Evolutionary conservation across 2,797 vertebrate species (phyloP).

Genomic region (Aeoliscus strigatus): DNA sequence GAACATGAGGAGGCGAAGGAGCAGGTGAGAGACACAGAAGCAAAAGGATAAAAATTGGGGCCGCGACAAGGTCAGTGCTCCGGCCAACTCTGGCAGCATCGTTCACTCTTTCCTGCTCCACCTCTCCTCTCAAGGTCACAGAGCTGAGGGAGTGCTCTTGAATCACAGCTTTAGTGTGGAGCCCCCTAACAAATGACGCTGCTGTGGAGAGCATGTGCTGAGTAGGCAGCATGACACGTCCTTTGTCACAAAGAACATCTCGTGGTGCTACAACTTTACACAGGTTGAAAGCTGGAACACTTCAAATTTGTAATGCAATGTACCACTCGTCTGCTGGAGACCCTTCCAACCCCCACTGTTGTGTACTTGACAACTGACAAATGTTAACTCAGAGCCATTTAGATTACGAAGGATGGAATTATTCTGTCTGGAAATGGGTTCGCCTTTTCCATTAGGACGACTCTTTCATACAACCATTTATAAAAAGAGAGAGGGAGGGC

Average conservation of each 20-base stretch:
- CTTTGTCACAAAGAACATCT: constrained; percentile 29
- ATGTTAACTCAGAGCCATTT: constrained; percentile 75
- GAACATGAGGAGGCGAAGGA: neutral
- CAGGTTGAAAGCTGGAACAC: constrained; percentile 45
- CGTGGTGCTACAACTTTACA: constrained; percentile 44
- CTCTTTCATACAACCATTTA: constrained; percentile 74
- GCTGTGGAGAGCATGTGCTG: constrained; percentile 44
- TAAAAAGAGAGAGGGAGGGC: constrained; percentile 44
- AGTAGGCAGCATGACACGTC: constrained; percentile 50
- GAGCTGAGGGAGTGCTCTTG: constrained; percentile 55
- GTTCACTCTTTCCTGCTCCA: constrained; percentile 67
- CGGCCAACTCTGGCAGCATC: constrained; percentile 61
- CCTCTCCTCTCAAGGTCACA: constrained; percentile 68
- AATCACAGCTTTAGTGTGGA: constrained; percentile 46
- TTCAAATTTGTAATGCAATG: constrained; percentile 61
- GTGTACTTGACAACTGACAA: constrained; percentile 73
- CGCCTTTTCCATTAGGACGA: constrained; percentile 75
- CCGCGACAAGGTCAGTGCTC: constrained; percentile 63
- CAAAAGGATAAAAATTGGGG: constrained; percentile 44
- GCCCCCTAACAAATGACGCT: constrained; percentile 63
- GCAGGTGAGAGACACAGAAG: constrained; percentile 49
- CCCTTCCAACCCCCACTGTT: constrained; percentile 34
- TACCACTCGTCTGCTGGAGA: constrained; percentile 31
- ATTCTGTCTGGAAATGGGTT: constrained; percentile 74
- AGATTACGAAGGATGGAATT: constrained; percentile 75